Evolutionary conservation across 2,797 vertebrate genomes (phyloP), one percentile per base, ranked within the genome.

Genomic region (Xerus rutilus): DNA sequence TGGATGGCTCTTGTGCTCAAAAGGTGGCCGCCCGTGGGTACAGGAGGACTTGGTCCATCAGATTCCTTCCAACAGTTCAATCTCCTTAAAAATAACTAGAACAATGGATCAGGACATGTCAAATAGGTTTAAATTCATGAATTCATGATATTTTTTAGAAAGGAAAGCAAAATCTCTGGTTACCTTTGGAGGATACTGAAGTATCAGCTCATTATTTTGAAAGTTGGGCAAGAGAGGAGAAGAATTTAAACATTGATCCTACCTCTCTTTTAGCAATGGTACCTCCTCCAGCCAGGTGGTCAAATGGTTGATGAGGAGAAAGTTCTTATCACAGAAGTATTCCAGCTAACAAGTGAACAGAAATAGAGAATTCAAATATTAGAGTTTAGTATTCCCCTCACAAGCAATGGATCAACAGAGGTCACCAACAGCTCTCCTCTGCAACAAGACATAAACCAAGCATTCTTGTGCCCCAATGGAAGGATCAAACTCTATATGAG

Each of bases 191-290:
- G 28, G 32, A 32, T 59, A 70, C 21, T 39, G 18, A 14, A 30
- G 6, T 43, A n/a, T 9, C 74, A 39, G 17, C 69, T 86, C 62
- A 62, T 82, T 70, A 69, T 86, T 89, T 52, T 62, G 74, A 81
- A 92, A 81, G 85, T 7, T 45, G 59, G 12, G 30, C 39, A 25
- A 35, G 32, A 69, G 70, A 49, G 32, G 92, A 32, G 14, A 14
- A 49, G 45, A 30, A 23, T 25, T 67, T n/a, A 85, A 67, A 52
- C 0, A 30, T 39, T 6, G 35, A 25, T 45, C 64, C 64, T 87
- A 28, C 13, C 39, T 72, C 54, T 81, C 25, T 7, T 45, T 17
- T 28, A 15, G 21, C 21, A 49, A n/a, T 1, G 4, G 6, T 7
- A 39, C n/a, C 49, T 86, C n/a, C 49, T 86, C 77, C 32, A 65